Percentiles rank a stretch among this genome's conserved stretches.
Evolutionary conservation across 2,113 vertebrate genomes (phyloP).

Genomic region (Hiodon tergisus): DNA sequence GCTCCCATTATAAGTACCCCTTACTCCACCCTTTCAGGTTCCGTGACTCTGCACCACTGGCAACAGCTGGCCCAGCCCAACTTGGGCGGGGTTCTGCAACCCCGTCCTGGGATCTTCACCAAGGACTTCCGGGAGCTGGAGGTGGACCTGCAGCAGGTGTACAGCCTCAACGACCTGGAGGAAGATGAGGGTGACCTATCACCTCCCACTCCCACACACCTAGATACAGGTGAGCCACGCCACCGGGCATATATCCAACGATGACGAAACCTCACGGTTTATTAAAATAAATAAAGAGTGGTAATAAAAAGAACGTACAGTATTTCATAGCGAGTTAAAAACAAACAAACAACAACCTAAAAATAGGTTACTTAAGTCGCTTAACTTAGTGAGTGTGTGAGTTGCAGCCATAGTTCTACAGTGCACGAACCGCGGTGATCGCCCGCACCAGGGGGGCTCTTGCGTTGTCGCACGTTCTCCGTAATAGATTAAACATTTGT

Average conservation of each 20-base stretch:
- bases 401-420: too few species aligned
- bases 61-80: conserved; percentile 79
- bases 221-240: conserved; percentile 58
- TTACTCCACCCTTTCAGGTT: conserved; percentile 51
- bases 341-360: not conserved
- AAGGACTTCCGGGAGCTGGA: conserved; percentile 82
- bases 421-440: too few species aligned
- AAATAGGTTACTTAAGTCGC: not conserved
- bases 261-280: too few species aligned
- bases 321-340: not conserved
- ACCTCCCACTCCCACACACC: conserved; percentile 42
- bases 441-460: too few species aligned
- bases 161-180: conserved; percentile 77
- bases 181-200: conserved; percentile 72
- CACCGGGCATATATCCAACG: too few species aligned
- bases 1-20: too few species aligned
- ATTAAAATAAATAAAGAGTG: too few species aligned
- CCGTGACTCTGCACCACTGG: conserved; percentile 78
- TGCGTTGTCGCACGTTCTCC: too few species aligned
- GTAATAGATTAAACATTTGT: too few species aligned
- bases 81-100: conserved; percentile 69
- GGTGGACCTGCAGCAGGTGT: conserved; percentile 71
- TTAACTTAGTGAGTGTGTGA: too few species aligned
- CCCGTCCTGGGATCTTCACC: conserved; percentile 71
- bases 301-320: not conserved